These are phyloP conservation scores for Capra hircus DNA, from an alignment of 2,113 vertebrate genomes.

Conservation along the genomic window DNA sequence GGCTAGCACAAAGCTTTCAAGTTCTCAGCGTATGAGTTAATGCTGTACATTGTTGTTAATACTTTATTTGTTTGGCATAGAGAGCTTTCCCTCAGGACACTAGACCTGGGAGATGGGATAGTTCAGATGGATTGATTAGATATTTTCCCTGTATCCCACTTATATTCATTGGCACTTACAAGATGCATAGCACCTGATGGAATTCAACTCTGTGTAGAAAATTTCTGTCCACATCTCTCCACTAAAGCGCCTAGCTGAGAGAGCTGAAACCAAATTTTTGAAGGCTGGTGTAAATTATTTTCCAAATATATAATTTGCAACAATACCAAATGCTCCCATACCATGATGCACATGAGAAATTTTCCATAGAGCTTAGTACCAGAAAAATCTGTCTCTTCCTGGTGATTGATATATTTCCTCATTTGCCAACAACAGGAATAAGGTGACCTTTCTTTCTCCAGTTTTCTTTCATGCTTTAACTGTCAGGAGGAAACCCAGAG, in stretches of 20 bases:
- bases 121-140: background rate
- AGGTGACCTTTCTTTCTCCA: background rate
- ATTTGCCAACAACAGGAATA: background rate
- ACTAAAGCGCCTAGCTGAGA: background rate
- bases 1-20: slow-evolving; percentile 1
- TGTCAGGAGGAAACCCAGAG: background rate
- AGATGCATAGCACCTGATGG: background rate
- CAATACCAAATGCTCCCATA: background rate
- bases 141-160: background rate
- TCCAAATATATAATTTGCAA: background rate
- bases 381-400: background rate
- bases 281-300: background rate
- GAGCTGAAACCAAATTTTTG: background rate
- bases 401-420: background rate
- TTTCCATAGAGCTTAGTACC: background rate
- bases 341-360: background rate
- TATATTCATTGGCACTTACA: background rate
- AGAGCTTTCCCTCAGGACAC: background rate
- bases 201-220: background rate
- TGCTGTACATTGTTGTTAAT: background rate
- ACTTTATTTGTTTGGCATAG: slow-evolving; percentile 14
- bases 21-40: background rate
- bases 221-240: background rate
- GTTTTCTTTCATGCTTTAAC: background rate
- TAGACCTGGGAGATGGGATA: background rate